Evolutionary conservation across 2,113 vertebrate genomes (phyloP).

Genomic region (Rhadina sibilatrix): DNA sequence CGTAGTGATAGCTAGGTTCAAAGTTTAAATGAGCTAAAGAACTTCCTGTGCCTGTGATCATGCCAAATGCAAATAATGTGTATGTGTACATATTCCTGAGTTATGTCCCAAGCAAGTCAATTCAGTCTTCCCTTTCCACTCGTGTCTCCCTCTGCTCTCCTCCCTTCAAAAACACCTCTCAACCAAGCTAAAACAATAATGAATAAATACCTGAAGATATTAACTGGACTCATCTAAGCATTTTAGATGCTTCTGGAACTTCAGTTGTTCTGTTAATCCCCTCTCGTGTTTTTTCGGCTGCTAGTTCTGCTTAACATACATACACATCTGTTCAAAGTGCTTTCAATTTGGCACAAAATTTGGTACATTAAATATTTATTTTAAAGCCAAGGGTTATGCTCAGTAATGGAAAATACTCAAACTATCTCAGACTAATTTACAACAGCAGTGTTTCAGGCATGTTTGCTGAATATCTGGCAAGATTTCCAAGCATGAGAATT

Average conservation of each 20-base stretch:
- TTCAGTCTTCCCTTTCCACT: background rate
- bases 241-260: background rate
- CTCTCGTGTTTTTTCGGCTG: background rate
- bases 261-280: background rate
- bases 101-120: background rate
- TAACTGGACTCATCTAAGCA: background rate
- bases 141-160: background rate
- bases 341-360: background rate
- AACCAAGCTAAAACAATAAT: background rate
- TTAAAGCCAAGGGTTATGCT: background rate
- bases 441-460: background rate
- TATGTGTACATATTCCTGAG: background rate
- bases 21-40: background rate
- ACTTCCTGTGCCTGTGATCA: background rate
- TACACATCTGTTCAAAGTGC: background rate
- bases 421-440: background rate
- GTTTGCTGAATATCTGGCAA: background rate
- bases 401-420: background rate
- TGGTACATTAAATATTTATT: background rate
- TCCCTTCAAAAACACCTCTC: background rate
- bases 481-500: background rate
- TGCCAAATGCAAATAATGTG: background rate
- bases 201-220: background rate
- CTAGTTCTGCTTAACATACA: background rate
- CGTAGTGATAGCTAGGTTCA: background rate